Evolutionary conservation across 2,113 vertebrate species (phyloP).

Genomic region (Amia ocellicauda): DNA sequence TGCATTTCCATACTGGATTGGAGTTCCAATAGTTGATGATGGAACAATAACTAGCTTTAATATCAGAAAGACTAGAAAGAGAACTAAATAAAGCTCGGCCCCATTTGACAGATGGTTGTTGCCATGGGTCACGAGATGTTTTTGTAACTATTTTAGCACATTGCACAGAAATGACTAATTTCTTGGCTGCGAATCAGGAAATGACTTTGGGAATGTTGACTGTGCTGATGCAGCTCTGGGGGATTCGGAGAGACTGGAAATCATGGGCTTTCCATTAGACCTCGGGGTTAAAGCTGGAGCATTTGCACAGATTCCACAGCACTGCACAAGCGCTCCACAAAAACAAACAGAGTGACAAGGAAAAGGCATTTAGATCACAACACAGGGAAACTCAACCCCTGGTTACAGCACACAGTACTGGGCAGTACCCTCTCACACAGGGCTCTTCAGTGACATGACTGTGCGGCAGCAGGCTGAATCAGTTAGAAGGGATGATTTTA

Average conservation of each 20-base stretch:
- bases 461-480: too few relatives aligned
- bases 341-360: too few relatives aligned
- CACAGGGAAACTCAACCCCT: too few relatives aligned
- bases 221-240: slow-evolving; percentile 34
- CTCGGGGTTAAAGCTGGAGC: slow-evolving; percentile 27
- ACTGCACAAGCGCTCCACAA: slow-evolving; percentile 20
- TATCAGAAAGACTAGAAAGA: too few relatives aligned
- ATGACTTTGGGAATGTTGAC: slow-evolving; percentile 38
- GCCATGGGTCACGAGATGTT: slow-evolving; percentile 28
- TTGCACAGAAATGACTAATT: slow-evolving; percentile 31
- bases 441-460: too few relatives aligned
- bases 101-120: slow-evolving; percentile 14
- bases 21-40: not conserved
- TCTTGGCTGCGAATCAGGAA: slow-evolving; percentile 39
- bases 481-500: too few relatives aligned
- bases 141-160: slow-evolving; percentile 26
- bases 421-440: too few relatives aligned
- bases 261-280: slow-evolving; percentile 39
- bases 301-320: not conserved
- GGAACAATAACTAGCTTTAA: too few relatives aligned
- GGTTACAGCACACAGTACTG: too few relatives aligned
- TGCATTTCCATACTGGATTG: not conserved
- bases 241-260: slow-evolving; percentile 44
- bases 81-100: not conserved
- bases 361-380: too few relatives aligned